Conservation (phyloP, 2,888 invertebrate genomes). For the Cremastinae sp. region DNA sequence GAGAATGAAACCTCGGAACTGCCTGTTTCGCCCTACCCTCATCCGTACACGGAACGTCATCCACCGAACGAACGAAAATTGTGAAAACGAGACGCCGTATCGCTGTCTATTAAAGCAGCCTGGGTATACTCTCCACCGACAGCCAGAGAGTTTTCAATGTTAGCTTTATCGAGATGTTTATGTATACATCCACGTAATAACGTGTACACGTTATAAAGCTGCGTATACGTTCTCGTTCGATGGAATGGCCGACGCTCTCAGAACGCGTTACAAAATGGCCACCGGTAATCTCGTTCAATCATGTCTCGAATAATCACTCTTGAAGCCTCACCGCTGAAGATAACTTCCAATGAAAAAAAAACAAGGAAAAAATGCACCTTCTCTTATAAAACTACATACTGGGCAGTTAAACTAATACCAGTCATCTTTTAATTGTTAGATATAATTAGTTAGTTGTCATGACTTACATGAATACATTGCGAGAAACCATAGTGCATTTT, state of each 20-base stretch:
- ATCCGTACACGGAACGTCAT: slow-evolving; percentile 3
- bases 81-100: slow-evolving; percentile 57
- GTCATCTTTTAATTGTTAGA: no score
- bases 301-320: slow-evolving; percentile 23
- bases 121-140: slow-evolving; percentile 13
- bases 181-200: slow-evolving; percentile 17
- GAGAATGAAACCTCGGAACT: slow-evolving; percentile 14
- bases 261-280: slow-evolving; percentile 24
- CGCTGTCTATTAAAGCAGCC: slow-evolving; percentile 55
- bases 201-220: slow-evolving; percentile 17
- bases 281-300: slow-evolving; percentile 24
- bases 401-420: no score
- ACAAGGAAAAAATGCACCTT: no score
- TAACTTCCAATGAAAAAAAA: no score
- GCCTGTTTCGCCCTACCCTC: background rate
- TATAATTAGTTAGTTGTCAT: no score
- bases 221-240: slow-evolving; percentile 43
- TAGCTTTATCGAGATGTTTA: slow-evolving; percentile 37
- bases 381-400: no score
- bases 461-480: no score
- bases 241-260: slow-evolving; percentile 32
- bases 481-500: no score
- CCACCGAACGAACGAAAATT: slow-evolving; percentile 54
- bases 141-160: slow-evolving; percentile 33
- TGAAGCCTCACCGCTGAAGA: slow-evolving; percentile 8